Evolutionary conservation across 2,113 vertebrate species (phyloP).

Genomic region (Spea multiplicata): DNA sequence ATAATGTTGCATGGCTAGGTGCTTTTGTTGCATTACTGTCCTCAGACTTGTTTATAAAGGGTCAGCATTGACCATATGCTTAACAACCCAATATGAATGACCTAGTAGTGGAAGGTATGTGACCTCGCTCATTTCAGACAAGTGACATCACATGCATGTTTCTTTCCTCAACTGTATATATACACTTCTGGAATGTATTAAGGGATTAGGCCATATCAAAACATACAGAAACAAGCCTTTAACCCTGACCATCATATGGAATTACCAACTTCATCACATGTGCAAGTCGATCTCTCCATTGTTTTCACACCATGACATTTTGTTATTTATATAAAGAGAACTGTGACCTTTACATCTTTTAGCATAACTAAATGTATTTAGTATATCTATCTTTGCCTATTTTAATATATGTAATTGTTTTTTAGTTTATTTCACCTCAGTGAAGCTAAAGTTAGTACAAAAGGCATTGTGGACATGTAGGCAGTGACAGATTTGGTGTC

Average conservation of each 20-base stretch:
- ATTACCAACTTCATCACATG: background rate
- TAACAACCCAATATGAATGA: conserved; percentile 19
- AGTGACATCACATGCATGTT: conserved; percentile 32
- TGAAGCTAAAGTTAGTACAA: too few species aligned
- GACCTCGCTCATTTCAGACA: conserved; percentile 30
- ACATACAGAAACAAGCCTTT: conserved; percentile 11
- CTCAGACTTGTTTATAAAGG: background rate
- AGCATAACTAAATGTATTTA: too few species aligned
- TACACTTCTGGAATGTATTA: conserved; percentile 44
- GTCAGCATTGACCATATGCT: background rate
- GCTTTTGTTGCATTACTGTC: background rate
- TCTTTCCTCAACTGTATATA: background rate
- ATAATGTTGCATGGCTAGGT: background rate
- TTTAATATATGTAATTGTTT: too few species aligned
- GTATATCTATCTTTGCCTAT: too few species aligned
- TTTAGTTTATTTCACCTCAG: too few species aligned
- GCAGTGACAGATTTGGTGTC: too few species aligned
- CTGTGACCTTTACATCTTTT: too few species aligned
- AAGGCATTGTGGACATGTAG: too few species aligned
- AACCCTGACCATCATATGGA: background rate
- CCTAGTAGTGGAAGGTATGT: conserved; percentile 23
- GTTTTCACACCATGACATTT: too few species aligned
- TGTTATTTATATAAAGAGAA: too few species aligned
- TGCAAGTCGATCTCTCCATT: too few species aligned
- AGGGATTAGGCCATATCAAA: conserved; percentile 28